phyloP scores from a whole-genome alignment of 2,888 invertebrate species.

The Clostera curtula region DNA sequence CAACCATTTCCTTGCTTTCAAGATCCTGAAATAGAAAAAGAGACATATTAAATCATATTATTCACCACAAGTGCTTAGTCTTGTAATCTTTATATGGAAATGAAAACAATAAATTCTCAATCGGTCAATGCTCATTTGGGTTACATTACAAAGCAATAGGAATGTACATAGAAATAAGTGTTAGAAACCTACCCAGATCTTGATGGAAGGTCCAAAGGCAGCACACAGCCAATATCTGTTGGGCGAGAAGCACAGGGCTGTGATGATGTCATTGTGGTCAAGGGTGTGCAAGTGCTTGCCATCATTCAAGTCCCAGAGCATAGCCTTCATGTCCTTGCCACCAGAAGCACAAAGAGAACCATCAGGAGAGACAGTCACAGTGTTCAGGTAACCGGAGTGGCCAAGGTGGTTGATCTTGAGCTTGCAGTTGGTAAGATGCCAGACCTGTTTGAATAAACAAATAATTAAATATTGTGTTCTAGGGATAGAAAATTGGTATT shows the following conservation, averaged over 20 bases:
- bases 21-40: slow-evolving; percentile 80
- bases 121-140: too few species aligned
- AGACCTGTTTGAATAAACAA: slow-evolving; percentile 77
- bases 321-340: slow-evolving; percentile 99
- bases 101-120: too few species aligned
- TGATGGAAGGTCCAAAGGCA: slow-evolving; percentile 97
- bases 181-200: slow-evolving; percentile 88
- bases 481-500: neutral
- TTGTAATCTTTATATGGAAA: too few species aligned
- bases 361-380: slow-evolving; percentile 99
- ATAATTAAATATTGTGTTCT: neutral
- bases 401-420: slow-evolving; percentile 99
- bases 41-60: neutral
- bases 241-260: slow-evolving; percentile 98
- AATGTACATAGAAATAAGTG: slow-evolving; percentile 3
- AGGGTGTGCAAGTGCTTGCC: slow-evolving; percentile 99
- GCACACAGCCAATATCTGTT: slow-evolving; percentile 99
- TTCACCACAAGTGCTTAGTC: neutral
- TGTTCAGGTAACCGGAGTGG: slow-evolving; percentile 97
- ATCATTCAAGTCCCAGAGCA: slow-evolving; percentile 99
- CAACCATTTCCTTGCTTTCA: slow-evolving; percentile 99
- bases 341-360: slow-evolving; percentile 99
- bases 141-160: neutral
- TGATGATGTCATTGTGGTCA: slow-evolving; percentile 98
- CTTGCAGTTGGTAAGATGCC: slow-evolving; percentile 99